Base-by-base conservation (phyloP, 2,797 vertebrate species). In the Rhinichthys osculus region DNA sequence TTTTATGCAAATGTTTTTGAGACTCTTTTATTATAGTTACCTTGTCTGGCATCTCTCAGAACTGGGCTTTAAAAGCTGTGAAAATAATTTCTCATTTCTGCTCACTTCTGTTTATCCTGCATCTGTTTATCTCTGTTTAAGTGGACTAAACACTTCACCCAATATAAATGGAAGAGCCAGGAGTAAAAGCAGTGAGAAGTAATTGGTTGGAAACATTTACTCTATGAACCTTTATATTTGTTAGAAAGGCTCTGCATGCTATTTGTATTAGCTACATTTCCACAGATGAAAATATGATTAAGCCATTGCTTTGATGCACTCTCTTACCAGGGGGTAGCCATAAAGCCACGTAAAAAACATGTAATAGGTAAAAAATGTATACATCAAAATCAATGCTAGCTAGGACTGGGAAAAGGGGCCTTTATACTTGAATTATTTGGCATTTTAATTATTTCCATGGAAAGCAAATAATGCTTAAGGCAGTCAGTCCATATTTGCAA, bases 371-470 rank as follows among this genome's bases (percentile, higher is more conserved):
- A 91, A 92, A 90, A 93, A 93, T 88, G 88, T 91, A 87, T 90
- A 85, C 89, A 92, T 93, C 92, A 92, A 89, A 89, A 93, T 93
- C 78, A 90, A 85, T 80, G 87, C 66, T 76, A 80, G 87, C 40
- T 71, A 8, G 71, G 42, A 67, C 27, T 44, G 27, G 64, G 35
- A 87, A 90, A 91, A 78, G 88, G 90, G 83, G 85, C 85, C 90
- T 93, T 94, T 90, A 92, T 90, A 92, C 86, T 92, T 88, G 89
- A 90, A 92, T 92, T 85, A 85, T 70, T 90, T 89, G 85, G 79
- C 64, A 72, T 89, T 78, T 89, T 85, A 72, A 78, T 67, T 87
- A 57, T 88, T 86, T 73, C 78, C 81, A 42, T 66, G 89, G 77
- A 76, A 72, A 19, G 59, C 62, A 78, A 83, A 80, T 62, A 84